Base-by-base conservation (phyloP, 2,797 vertebrate genomes). In the Scolopax bukidnonensis region DNA sequence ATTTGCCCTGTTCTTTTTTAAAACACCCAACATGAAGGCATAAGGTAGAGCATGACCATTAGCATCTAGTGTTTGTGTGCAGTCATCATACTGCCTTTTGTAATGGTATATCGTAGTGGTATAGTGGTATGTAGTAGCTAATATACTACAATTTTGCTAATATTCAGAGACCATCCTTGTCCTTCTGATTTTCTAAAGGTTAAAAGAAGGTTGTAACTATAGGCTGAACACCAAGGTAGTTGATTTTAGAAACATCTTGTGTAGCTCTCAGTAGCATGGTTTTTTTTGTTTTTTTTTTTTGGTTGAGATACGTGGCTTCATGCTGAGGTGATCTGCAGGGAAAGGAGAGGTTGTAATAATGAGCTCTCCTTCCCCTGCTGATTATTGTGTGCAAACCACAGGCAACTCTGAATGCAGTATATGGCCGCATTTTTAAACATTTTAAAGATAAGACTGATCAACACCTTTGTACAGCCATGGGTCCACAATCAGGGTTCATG, bases 181-280 rank as follows among this genome's bases (percentile, higher is more conserved):
- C 48, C 28, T 78, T 53, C 69, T 89, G 60, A 60, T 64, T 88
- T 87, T 65, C 51, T 90, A 91, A 93, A 96, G 80, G 85, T 87
- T 80, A 63, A 84, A 93, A 77, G 54, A 87, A 94, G 78, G 91
- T 89, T 81, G 38, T 82, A 89, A 68, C 73, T 78, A 17, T 9
- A 80, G 85, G 30, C 57, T 94, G 81, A 96, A 65, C 69, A 85
- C 36, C 32, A 32, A 51, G 87, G 67, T 57, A 45, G 71, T 77
- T 93, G 76, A 93, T 94, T 94, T 91, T 54, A 64, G 91, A 96
- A 96, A 93, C 75, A 93, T 60, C 85, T 95, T 96, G 87, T 89
- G 77, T 91, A 96, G 89, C 80, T 91, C 75, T 92, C 43, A 1
- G n/a, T 76, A 86, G 54, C 77, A 17, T 41, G 40, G 38, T 11